phyloP scores from a whole-genome alignment of 2,888 invertebrate genomes.

The Lomographa bimaculata region DNA sequence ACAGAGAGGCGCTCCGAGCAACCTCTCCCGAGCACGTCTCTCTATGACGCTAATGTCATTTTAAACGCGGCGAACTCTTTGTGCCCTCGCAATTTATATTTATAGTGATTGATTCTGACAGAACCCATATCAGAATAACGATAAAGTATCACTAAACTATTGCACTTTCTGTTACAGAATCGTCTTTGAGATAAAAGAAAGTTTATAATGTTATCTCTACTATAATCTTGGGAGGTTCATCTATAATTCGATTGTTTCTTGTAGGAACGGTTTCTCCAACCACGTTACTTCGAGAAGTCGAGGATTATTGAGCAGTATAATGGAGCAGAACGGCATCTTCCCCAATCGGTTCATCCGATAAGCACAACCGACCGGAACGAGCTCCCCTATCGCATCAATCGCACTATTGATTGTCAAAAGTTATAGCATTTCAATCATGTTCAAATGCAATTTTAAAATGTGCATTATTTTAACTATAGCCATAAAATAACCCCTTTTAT shows the following conservation, averaged over 20 bases:
- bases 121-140: slow-evolving; percentile 29
- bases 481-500: slow-evolving; percentile 6
- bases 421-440: slow-evolving; percentile 50
- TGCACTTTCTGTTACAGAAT: slow-evolving; percentile 3
- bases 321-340: slow-evolving; percentile 73
- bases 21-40: slow-evolving; percentile 54
- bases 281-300: slow-evolving; percentile 35
- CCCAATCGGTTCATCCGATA: slow-evolving; percentile 74
- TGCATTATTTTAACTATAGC: slow-evolving; percentile 9
- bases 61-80: slow-evolving; percentile 59
- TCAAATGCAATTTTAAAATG: slow-evolving; percentile 31
- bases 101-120: slow-evolving; percentile 43
- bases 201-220: background rate
- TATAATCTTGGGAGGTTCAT: background rate
- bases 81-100: slow-evolving; percentile 43
- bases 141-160: slow-evolving; percentile 22
- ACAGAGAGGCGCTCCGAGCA: slow-evolving; percentile 52
- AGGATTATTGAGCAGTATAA: slow-evolving; percentile 69
- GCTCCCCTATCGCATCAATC: slow-evolving; percentile 69
- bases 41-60: slow-evolving; percentile 69
- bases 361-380: slow-evolving; percentile 76
- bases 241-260: slow-evolving; percentile 3
- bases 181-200: background rate
- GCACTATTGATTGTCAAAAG: slow-evolving; percentile 67
- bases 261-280: slow-evolving; percentile 9